Conservation (phyloP, 2,888 invertebrate species). For the Hypselothyrea guttata region DNA sequence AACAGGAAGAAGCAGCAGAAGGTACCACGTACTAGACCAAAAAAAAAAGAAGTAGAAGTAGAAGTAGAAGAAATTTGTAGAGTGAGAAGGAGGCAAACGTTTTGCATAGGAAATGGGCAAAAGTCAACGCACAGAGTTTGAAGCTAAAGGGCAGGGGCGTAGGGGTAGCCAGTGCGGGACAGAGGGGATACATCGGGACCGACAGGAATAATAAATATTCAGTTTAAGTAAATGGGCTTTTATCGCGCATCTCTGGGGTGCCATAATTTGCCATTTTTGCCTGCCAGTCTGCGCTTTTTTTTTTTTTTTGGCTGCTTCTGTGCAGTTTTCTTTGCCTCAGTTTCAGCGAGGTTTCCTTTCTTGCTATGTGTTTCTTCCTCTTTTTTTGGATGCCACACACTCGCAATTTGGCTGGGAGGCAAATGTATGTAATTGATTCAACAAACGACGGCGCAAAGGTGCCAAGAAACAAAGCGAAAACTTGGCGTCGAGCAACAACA, state of each 20-base stretch:
- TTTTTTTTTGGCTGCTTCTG: conserved; percentile 15
- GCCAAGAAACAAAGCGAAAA: conserved; percentile 64
- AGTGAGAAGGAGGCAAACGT: conserved; percentile 47
- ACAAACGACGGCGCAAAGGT: conserved; percentile 65
- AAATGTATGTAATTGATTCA: conserved; percentile 71
- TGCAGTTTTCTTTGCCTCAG: conserved; percentile 29
- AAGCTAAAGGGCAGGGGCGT: conserved; percentile 1
- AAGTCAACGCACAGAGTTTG: conserved; percentile 52
- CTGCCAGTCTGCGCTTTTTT: conserved; percentile 47
- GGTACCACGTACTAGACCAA: conserved; percentile 47
- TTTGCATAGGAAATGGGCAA: conserved; percentile 70
- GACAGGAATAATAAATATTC: conserved; percentile 78
- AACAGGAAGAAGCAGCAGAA: conserved; percentile 17
- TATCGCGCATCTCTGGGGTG: conserved; percentile 77
- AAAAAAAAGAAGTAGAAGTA: conserved; percentile 1
- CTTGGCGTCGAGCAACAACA: conserved; percentile 38
- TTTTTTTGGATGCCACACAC: conserved; percentile 33
- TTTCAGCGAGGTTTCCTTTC: conserved; percentile 15
- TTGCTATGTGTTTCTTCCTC: conserved; percentile 15
- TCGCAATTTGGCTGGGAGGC: conserved; percentile 49
- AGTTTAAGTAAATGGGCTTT: conserved; percentile 78
- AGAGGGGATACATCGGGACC: conserved; percentile 51
- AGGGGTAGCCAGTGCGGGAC: neutral
- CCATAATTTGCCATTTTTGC: conserved; percentile 79
- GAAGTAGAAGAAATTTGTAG: neutral